Conservation (phyloP, 2,797 vertebrate genomes). For the Falco concolor region DNA sequence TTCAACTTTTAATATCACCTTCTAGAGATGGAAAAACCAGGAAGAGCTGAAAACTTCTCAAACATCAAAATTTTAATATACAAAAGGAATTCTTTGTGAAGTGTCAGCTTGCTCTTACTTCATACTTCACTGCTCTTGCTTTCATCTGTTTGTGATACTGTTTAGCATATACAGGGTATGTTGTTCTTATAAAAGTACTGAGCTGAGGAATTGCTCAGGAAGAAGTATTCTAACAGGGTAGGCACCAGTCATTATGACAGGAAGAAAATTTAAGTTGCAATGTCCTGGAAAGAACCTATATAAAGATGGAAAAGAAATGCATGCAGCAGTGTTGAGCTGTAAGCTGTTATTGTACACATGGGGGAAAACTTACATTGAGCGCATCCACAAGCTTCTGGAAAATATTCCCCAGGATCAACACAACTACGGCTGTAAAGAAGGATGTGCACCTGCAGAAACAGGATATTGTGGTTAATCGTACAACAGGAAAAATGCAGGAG, state of each 20-base stretch:
- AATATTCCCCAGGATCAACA: neutral
- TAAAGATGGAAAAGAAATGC: neutral
- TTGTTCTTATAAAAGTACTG: neutral
- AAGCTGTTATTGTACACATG: neutral
- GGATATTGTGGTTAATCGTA: slow-evolving; percentile 29
- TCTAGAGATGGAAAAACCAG: neutral
- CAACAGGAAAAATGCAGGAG: neutral
- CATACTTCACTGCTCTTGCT: neutral
- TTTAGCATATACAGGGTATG: neutral
- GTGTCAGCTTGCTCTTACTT: neutral
- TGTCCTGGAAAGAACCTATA: neutral
- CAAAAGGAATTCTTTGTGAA: neutral
- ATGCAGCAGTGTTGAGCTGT: neutral
- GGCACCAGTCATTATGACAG: neutral
- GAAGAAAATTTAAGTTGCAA: neutral
- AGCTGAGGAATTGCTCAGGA: neutral
- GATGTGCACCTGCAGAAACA: slow-evolving; percentile 44
- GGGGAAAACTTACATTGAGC: neutral
- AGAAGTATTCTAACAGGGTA: neutral
- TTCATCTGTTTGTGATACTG: neutral
- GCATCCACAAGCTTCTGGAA: neutral
- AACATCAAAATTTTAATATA: neutral
- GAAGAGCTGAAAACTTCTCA: neutral
- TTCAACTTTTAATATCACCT: neutral
- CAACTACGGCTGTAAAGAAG: neutral